Base-by-base conservation (phyloP, 2,113 vertebrate species). In the Azemiops feae region DNA sequence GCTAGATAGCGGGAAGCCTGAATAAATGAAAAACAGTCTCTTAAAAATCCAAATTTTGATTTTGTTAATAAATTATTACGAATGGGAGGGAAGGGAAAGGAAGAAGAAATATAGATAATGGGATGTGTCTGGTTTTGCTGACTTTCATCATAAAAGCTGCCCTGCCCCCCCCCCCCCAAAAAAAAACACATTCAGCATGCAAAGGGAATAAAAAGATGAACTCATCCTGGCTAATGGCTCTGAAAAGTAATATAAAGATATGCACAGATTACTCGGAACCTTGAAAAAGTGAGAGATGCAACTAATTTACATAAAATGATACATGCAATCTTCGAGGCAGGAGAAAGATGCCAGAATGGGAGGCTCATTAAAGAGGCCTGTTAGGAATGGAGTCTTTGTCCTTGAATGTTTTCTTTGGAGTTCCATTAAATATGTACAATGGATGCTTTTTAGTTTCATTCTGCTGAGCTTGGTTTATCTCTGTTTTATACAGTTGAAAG, bases 291-390 rank as follows among this genome's bases (percentile, higher is more conserved):
- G 47, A 96, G 92, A 91, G 85, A 95, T 95, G 93, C 95, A 89
- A 94, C 88, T 90, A 94, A 96, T 97, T 97, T 96, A 91, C 95
- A 96, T 96, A 93, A 96, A 96, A 96, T 91, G 91, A 90, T 96
- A 86, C 90, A 85, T 91, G 92, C 92, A 89, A 92, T 97, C 94
- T 94, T 94, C 89, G 89, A 91, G 94, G 93, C 50, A 88, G 94
- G 94, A 95, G 94, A 92, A 91, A 94, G 95, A 60, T 94, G 92
- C 88, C 89, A 94, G 92, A 94, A 92, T 91, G 91, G 55, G 88
- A 90, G 43, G 90, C 89, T 95, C 93, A 2, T 94, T 95, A 96
- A 58, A 25, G 96, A 58, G 64, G 53, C 9, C 85, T 92, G 91
- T 50, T 91, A 4, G 34, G 88, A 93, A 93, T 1, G 85, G 90